Evolutionary conservation across 2,888 invertebrate species (phyloP).

Genomic region (Ernsta delagoae): DNA sequence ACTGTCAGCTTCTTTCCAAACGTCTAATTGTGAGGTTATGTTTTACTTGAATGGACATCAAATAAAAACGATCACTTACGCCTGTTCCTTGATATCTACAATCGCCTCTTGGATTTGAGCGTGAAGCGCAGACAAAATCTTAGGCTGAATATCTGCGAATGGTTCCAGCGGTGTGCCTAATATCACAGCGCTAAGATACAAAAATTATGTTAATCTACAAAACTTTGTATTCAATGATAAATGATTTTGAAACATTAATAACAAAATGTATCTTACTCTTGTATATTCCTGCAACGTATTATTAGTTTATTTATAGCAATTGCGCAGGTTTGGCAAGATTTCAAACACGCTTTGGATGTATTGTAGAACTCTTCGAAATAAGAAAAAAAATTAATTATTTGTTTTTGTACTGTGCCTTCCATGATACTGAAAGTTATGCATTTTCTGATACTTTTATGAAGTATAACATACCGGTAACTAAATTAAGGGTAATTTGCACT

Average conservation of each 20-base stretch:
- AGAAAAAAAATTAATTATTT: constrained; percentile 80
- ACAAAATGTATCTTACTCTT: constrained; percentile 66
- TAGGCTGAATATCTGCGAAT: constrained; percentile 70
- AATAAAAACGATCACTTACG: constrained; percentile 53
- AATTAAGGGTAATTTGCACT: too few relatives aligned
- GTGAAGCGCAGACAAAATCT: constrained; percentile 67
- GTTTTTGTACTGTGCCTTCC: constrained; percentile 80
- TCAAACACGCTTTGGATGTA: constrained; percentile 75
- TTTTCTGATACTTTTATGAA: neutral
- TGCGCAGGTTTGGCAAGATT: constrained; percentile 79
- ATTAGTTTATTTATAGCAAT: constrained; percentile 80
- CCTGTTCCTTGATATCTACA: constrained; percentile 70
- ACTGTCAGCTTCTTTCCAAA: too few relatives aligned
- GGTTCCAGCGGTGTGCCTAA: constrained; percentile 70
- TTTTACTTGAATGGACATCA: too few relatives aligned
- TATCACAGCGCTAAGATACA: constrained; percentile 70
- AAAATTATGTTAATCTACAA: neutral
- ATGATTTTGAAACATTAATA: constrained; percentile 7
- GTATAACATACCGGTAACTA: neutral
- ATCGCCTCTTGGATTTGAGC: constrained; percentile 72
- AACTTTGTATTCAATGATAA: neutral
- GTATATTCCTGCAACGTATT: constrained; percentile 78
- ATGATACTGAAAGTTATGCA: constrained; percentile 52
- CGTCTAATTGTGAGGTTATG: too few relatives aligned
- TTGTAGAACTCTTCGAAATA: constrained; percentile 78